Conservation (phyloP, 2,888 invertebrate genomes). For the Antheraea yamamai region DNA sequence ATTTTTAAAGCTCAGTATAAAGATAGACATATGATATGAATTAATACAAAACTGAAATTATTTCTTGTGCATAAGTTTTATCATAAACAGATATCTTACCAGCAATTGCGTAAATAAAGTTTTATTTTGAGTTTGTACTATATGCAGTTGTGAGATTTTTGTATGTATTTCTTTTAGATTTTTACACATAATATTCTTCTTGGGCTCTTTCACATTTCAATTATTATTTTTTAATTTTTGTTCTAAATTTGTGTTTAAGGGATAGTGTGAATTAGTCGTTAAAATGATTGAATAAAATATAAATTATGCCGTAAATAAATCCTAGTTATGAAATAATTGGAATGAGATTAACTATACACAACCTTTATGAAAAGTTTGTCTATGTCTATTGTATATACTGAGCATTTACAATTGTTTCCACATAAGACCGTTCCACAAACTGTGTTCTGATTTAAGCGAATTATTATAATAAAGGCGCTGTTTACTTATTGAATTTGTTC, state of each 20-base stretch:
- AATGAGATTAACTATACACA: not conserved
- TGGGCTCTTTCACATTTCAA: not conserved
- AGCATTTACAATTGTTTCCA: not conserved
- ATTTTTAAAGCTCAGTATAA: not conserved
- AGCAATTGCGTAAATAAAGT: too few relatives aligned
- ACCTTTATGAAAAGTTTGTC: not conserved
- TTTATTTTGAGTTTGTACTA: not conserved
- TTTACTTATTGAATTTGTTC: conserved; percentile 33
- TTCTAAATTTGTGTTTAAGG: too few relatives aligned
- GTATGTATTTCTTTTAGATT: not conserved
- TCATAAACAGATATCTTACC: not conserved
- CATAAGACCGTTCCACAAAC: conserved; percentile 10
- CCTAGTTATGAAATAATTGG: not conserved
- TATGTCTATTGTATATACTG: not conserved
- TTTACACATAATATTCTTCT: not conserved
- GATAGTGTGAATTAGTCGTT: too few relatives aligned
- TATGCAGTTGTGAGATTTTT: not conserved
- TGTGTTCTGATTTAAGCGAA: conserved; percentile 21
- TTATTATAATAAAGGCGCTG: conserved; percentile 40
- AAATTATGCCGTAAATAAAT: not conserved
- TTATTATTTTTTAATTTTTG: not conserved
- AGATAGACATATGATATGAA: not conserved
- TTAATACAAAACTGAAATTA: not conserved
- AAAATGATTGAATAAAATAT: not conserved
- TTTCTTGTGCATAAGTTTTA: not conserved